Percentiles rank a stretch among this genome's conserved stretches.
Evolutionary conservation across 1,140 invertebrate genomes (phyloP).

Genomic region (Drosophila guanche): DNA sequence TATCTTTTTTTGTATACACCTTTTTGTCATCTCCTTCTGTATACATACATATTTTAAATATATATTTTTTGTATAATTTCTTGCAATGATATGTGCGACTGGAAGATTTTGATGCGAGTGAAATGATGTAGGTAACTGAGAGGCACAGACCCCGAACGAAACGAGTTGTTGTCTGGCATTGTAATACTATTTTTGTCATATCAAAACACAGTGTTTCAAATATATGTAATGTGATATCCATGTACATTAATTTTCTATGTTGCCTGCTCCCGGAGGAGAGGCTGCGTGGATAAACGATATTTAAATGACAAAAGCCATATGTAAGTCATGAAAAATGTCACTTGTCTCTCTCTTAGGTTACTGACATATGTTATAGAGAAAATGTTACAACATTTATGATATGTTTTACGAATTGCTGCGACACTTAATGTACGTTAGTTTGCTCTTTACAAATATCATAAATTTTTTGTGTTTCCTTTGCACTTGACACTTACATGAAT

Average conservation of each 20-base stretch:
- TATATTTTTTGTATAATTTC: conserved; percentile 59
- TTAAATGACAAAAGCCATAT: conserved; percentile 49
- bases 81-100: conserved; percentile 70
- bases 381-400: conserved; percentile 84
- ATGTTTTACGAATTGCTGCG: conserved; percentile 83
- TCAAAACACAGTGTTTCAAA: conserved; percentile 42
- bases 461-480: conserved; percentile 19
- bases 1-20: conserved; percentile 26
- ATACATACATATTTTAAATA: conserved; percentile 53
- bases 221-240: conserved; percentile 22
- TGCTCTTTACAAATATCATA: conserved; percentile 49
- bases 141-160: conserved; percentile 6
- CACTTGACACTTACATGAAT: conserved; percentile 28
- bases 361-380: conserved; percentile 61
- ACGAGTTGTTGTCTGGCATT: conserved; percentile 2
- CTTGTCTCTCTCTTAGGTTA: conserved; percentile 26
- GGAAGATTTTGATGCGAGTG: conserved; percentile 65
- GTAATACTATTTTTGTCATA: conserved; percentile 32
- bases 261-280: neutral
- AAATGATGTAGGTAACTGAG: conserved; percentile 51
- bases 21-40: conserved; percentile 19
- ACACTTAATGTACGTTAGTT: conserved; percentile 72
- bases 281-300: conserved; percentile 42
- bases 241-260: too few relatives aligned
- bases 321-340: conserved; percentile 57